Conservation (phyloP, 2,888 invertebrate species). For the Hypsopygia costalis region DNA sequence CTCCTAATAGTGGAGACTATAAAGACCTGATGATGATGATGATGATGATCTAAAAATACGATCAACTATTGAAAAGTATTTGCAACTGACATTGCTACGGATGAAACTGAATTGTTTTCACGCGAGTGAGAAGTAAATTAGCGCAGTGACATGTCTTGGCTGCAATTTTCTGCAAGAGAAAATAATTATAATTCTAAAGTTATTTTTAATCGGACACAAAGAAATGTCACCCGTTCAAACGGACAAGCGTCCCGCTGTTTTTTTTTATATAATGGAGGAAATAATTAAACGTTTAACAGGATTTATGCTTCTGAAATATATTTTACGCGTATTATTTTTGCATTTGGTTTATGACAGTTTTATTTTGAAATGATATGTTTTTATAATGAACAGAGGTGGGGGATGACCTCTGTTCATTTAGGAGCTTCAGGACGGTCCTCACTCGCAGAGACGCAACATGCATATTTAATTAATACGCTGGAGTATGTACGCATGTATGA, state of each 20-base stretch:
- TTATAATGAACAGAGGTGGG: too few relatives aligned
- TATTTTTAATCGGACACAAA: slow-evolving; percentile 23
- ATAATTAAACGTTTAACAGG: slow-evolving; percentile 16
- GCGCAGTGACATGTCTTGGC: slow-evolving; percentile 5
- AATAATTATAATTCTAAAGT: slow-evolving; percentile 15
- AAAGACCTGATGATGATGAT: too few relatives aligned
- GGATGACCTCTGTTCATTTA: too few relatives aligned
- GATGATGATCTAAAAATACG: too few relatives aligned
- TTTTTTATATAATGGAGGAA: slow-evolving; percentile 17
- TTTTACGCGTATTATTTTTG: slow-evolving; percentile 10
- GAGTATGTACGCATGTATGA: too few relatives aligned
- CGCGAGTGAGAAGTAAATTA: background rate
- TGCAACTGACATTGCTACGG: background rate
- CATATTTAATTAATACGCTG: too few relatives aligned
- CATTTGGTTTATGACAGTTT: slow-evolving; percentile 14
- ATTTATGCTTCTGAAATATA: slow-evolving; percentile 14
- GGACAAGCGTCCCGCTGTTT: slow-evolving; percentile 5
- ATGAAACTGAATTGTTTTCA: background rate
- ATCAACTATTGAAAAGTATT: background rate
- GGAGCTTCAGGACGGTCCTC: too few relatives aligned
- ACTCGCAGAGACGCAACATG: too few relatives aligned
- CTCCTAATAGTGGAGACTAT: too few relatives aligned
- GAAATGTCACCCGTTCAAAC: slow-evolving; percentile 15
- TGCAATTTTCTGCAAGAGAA: slow-evolving; percentile 8
- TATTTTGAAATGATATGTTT: too few relatives aligned